A percentile compares a stretch with the other conserved stretches of the same genome.
Evolutionary conservation across 2,888 invertebrate species (phyloP).

Genomic region (Crematogaster levior): DNA sequence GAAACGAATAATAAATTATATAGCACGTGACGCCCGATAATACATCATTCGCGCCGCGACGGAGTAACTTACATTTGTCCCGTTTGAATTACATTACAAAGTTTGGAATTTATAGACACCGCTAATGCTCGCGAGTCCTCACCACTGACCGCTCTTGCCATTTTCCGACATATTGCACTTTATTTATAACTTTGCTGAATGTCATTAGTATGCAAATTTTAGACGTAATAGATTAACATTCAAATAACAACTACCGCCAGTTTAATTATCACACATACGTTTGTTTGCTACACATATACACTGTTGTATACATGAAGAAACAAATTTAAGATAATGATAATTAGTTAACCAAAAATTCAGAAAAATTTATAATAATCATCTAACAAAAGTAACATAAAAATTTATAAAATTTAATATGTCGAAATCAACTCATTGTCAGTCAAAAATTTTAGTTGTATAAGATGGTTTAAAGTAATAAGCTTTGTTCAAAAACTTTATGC

Average conservation of each 20-base stretch:
- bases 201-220: conserved; percentile 4
- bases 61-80: conserved; percentile 36
- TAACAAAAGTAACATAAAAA: too few species aligned
- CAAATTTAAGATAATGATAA: not conserved
- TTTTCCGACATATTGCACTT: conserved; percentile 37
- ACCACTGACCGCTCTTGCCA: conserved; percentile 7
- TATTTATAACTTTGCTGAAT: conserved; percentile 20
- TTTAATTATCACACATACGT: not conserved
- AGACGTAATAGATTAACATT: conserved; percentile 8
- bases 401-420: not conserved
- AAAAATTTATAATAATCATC: too few species aligned
- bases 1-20: conserved; percentile 47
- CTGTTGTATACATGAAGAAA: not conserved
- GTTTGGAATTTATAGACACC: conserved; percentile 46
- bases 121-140: conserved; percentile 38
- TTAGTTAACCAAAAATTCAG: not conserved
- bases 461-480: not conserved
- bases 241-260: not conserved
- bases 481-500: not conserved
- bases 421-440: too few species aligned
- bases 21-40: conserved; percentile 43
- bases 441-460: not conserved
- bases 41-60: conserved; percentile 35
- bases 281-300: not conserved
- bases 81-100: conserved; percentile 49